Evolutionary conservation across 1,140 invertebrate species (phyloP).

Genomic region (Caenorhabditis latens): DNA sequence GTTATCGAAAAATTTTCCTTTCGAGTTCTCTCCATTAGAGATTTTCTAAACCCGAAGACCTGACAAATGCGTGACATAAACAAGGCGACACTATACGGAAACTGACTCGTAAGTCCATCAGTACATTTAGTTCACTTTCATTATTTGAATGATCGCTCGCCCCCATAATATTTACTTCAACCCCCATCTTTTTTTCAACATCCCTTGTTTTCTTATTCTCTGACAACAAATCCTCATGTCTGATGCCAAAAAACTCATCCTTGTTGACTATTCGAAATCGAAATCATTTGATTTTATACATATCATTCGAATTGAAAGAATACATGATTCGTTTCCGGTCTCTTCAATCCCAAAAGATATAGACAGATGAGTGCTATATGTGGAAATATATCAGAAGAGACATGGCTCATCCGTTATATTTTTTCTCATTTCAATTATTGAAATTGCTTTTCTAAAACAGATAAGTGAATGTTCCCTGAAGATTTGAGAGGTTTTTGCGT

Average conservation of each 20-base stretch:
- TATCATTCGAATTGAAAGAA: not conserved
- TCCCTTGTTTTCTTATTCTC: not conserved
- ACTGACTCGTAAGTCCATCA: no score
- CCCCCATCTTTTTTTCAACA: not conserved
- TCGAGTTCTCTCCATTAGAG: no score
- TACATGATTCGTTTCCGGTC: conserved; percentile 12
- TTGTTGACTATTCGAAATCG: not conserved
- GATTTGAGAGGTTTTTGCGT: not conserved
- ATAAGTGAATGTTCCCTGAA: not conserved
- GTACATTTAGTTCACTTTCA: no score
- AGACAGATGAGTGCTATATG: not conserved
- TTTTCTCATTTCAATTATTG: conserved; percentile 49
- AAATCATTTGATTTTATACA: conserved; percentile 2
- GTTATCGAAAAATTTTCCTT: no score
- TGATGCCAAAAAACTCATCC: not conserved
- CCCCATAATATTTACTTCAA: no score
- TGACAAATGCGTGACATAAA: no score
- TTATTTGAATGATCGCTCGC: no score
- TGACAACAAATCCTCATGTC: not conserved
- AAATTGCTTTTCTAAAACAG: conserved; percentile 16
- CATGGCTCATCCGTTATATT: not conserved
- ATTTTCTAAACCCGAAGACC: no score
- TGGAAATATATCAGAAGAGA: conserved; percentile 39
- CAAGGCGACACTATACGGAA: no score
- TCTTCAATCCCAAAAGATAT: not conserved